Base-by-base conservation (phyloP, 2,113 vertebrate species). In the Oplegnathus fasciatus region DNA sequence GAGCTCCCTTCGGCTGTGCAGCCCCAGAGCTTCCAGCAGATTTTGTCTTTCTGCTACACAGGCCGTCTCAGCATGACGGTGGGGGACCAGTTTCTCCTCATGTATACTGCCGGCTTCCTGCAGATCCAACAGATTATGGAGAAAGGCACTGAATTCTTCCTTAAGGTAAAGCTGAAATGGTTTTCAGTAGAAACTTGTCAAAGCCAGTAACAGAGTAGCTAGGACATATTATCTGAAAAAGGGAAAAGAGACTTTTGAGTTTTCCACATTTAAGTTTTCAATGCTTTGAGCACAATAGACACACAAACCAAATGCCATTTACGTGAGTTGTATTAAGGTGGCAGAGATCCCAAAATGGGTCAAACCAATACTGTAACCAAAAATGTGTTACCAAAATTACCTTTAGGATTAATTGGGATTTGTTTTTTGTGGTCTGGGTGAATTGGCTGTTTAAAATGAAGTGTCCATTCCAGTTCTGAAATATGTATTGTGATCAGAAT, bases 91-190 rank as follows among this genome's bases (percentile, higher is more conserved):
- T 99, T 99, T 90, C 95, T 99, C 65, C 96, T 99, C 69, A 99
- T 99, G 97, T 99, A 99, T 86, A 99, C 98, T 0, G 98, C 98
- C 0, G 98, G 98, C 52, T 99, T 99, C 94, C 96, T 99, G 91
- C 98, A 99, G 96, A 99, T 99, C 95, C 98, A 99, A 91, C 97
- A 99, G 94, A 99, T 99, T 93, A 99, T 99, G 98, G 98, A 99
- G 93, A 98, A 99, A 66, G 98, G 98, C 91, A 99, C 98, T 0
- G 98, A 99, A 92, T 98, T 99, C 95, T 98, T 99, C 95, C 96
- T 99, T 65, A 99, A 99, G 97, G 98, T 99, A 93, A 96, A 61
- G n/a, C 52, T 37, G 13, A 66, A 55, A 24, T 34, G 1, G 34
- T 54, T 72, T 76, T 40, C 8, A 30, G 7, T 37, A 8, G 30